These are phyloP conservation scores for Gonatopus flavifemur DNA, from an alignment of 1,140 invertebrate genomes.

Conservation along the genomic window DNA sequence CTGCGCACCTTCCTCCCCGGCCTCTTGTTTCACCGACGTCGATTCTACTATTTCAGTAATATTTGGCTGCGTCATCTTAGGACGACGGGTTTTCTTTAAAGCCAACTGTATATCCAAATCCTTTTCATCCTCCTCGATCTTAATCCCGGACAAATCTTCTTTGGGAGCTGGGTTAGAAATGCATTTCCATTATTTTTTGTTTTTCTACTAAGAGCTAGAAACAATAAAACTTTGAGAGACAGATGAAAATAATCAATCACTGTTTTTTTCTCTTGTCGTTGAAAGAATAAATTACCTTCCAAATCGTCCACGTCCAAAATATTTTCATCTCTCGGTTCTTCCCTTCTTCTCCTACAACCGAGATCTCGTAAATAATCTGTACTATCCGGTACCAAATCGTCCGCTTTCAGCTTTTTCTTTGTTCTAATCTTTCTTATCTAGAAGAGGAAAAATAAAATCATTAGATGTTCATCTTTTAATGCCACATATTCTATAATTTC, in stretches of 20 bases:
- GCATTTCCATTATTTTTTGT: too few relatives aligned
- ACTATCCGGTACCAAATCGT: conserved; percentile 58
- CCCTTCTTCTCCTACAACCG: conserved; percentile 56
- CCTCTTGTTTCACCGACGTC: conserved; percentile 56
- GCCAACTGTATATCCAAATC: conserved; percentile 75
- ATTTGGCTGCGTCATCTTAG: conserved; percentile 65
- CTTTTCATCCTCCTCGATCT: conserved; percentile 75
- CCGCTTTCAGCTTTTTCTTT: conserved; percentile 60
- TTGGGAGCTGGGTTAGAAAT: conserved; percentile 51
- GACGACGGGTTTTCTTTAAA: conserved; percentile 72
- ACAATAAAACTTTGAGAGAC: too few relatives aligned
- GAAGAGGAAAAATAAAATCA: too few relatives aligned
- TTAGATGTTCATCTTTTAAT: not conserved
- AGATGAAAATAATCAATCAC: too few relatives aligned
- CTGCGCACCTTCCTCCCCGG: conserved; percentile 45
- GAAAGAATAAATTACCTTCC: conserved; percentile 46
- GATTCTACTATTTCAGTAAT: conserved; percentile 47
- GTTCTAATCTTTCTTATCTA: conserved; percentile 56
- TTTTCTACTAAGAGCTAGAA: too few relatives aligned
- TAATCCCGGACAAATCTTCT: conserved; percentile 63
- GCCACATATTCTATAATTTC: conserved; percentile 26
- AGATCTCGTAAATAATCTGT: conserved; percentile 59
- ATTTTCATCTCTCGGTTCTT: conserved; percentile 44
- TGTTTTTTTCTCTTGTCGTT: too few relatives aligned
- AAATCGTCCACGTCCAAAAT: conserved; percentile 60